phyloP scores from a whole-genome alignment of 2,113 vertebrate genomes.

The Glaucomys volans region DNA sequence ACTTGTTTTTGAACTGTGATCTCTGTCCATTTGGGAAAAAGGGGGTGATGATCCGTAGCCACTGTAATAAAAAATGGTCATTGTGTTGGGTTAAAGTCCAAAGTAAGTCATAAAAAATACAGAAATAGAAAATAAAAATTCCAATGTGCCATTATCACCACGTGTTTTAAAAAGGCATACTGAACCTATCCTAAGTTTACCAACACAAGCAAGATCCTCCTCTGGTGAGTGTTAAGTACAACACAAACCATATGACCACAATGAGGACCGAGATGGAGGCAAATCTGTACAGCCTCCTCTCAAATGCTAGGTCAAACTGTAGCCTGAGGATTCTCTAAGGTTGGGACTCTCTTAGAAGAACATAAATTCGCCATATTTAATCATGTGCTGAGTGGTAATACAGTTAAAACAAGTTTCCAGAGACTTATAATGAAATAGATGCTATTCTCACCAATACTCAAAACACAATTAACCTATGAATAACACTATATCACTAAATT shows the following conservation, averaged over 20 bases:
- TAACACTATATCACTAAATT: neutral
- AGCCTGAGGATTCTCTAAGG: neutral
- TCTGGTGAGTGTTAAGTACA: neutral
- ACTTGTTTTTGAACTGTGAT: slow-evolving; percentile 86
- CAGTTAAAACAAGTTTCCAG: neutral
- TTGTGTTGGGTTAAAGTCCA: slow-evolving; percentile 57
- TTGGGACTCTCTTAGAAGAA: neutral
- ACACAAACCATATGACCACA: neutral
- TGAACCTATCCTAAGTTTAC: neutral
- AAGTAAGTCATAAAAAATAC: slow-evolving; percentile 28
- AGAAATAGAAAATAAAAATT: slow-evolving; percentile 55
- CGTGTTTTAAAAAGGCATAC: neutral
- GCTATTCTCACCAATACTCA: slow-evolving; percentile 18
- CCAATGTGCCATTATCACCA: neutral
- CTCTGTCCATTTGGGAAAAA: slow-evolving; percentile 85
- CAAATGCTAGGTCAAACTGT: neutral
- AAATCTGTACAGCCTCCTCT: neutral
- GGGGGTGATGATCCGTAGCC: slow-evolving; percentile 88
- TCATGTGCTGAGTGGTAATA: neutral
- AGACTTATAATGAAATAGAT: neutral
- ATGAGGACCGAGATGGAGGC: fast-evolving
- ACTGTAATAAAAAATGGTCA: slow-evolving; percentile 82
- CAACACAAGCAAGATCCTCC: neutral
- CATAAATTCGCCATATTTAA: neutral
- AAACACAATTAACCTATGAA: neutral